A percentile compares a stretch with the other conserved stretches of the same genome.
phyloP scores from a whole-genome alignment of 2,888 invertebrate species.

The Ommatoiulus sabulosus region DNA sequence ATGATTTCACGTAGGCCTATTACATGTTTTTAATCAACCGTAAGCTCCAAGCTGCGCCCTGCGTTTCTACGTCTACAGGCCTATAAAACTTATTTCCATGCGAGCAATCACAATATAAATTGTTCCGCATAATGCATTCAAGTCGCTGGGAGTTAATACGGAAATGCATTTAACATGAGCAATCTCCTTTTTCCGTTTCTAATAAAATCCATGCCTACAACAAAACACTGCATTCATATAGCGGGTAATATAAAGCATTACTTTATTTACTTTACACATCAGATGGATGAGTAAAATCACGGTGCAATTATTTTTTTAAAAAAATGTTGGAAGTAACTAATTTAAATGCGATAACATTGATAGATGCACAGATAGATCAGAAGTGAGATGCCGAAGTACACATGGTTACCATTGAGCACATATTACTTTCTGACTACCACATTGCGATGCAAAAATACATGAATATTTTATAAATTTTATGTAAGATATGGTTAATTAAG shows the following conservation, averaged over 20 bases:
- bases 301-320: constrained; percentile 31
- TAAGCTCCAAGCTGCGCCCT: background rate
- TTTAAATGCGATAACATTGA: background rate
- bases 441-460: too few relatives aligned
- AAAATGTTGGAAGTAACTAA: background rate
- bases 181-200: constrained; percentile 29
- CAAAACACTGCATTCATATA: constrained; percentile 34
- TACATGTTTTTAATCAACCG: background rate
- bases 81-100: constrained; percentile 10
- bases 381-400: background rate
- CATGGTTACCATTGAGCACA: background rate
- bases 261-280: constrained; percentile 34
- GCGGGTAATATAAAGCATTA: constrained; percentile 28
- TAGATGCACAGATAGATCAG: background rate
- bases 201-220: constrained; percentile 18
- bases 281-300: constrained; percentile 9
- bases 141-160: constrained; percentile 28
- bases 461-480: too few relatives aligned
- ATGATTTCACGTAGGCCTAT: constrained; percentile 34
- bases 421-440: too few relatives aligned
- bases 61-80: background rate
- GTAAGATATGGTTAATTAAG: too few relatives aligned
- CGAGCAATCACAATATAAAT: constrained; percentile 28
- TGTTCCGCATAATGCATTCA: constrained; percentile 34
- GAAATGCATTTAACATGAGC: constrained; percentile 28